A percentile compares a stretch with the other conserved stretches of the same genome.
These are phyloP conservation scores for Heliconius charithonia DNA, from an alignment of 2,888 invertebrate genomes.

Conservation along the genomic window DNA sequence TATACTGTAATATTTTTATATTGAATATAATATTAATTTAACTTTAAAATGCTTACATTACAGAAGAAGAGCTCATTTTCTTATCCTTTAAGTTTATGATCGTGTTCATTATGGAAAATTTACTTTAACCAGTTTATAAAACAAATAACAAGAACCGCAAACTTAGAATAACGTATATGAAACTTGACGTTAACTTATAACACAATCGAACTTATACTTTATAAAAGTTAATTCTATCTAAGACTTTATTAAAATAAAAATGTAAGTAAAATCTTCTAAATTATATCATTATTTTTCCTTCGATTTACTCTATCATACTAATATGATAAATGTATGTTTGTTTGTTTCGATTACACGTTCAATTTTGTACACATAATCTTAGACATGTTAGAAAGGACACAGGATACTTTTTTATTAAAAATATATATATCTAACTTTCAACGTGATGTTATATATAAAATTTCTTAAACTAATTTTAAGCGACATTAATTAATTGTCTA, in stretches of 20 bases:
- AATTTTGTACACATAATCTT: too few species aligned
- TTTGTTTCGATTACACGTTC: not conserved
- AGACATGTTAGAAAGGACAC: too few species aligned
- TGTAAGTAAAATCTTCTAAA: not conserved
- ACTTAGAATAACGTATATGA: slow-evolving; percentile 9
- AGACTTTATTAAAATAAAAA: not conserved
- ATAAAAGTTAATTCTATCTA: not conserved
- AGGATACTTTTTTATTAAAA: not conserved
- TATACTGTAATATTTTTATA: too few species aligned
- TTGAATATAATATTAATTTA: too few species aligned
- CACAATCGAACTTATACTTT: slow-evolving; percentile 12
- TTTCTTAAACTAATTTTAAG: too few species aligned
- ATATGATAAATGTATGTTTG: too few species aligned
- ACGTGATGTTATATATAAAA: not conserved
- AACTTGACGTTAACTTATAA: slow-evolving; percentile 22
- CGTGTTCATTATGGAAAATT: slow-evolving; percentile 10
- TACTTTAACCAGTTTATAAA: not conserved
- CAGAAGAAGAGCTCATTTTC: not conserved
- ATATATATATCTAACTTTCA: too few species aligned
- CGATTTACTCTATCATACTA: too few species aligned
- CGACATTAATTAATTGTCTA: too few species aligned
- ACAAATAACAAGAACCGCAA: slow-evolving; percentile 15
- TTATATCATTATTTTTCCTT: not conserved
- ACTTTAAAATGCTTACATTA: not conserved
- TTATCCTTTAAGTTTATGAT: slow-evolving; percentile 2